Conservation (phyloP, 2,888 invertebrate species). For the Callinectes sapidus region DNA sequence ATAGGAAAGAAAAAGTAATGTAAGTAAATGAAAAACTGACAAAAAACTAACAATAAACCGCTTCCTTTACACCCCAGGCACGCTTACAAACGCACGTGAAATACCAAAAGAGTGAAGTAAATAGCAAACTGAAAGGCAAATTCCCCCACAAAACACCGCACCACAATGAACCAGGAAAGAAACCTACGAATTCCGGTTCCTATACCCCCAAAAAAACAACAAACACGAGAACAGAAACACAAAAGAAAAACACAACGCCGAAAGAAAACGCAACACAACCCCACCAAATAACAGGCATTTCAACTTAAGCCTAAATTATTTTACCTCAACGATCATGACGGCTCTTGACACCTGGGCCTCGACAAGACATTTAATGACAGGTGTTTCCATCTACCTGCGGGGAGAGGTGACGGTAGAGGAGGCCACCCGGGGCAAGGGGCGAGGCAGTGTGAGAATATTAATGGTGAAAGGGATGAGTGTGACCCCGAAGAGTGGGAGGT, state of each 20-base stretch:
- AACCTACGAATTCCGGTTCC: not conserved
- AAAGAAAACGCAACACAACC: not conserved
- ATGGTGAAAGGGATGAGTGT: slow-evolving; percentile 29
- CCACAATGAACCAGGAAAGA: not conserved
- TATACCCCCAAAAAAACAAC: not conserved
- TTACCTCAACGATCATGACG: not conserved
- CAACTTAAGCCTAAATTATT: slow-evolving; percentile 5
- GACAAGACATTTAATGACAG: slow-evolving; percentile 21
- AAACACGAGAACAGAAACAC: not conserved
- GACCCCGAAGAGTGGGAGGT: slow-evolving; percentile 20
- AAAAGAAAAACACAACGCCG: not conserved
- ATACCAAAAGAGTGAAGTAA: not conserved
- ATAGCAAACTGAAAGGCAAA: not conserved
- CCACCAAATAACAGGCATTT: not conserved
- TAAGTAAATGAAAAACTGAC: not conserved
- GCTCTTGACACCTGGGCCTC: not conserved
- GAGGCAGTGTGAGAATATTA: slow-evolving; percentile 22
- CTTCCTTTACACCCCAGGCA: not conserved
- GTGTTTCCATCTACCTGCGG: slow-evolving; percentile 6
- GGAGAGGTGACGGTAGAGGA: slow-evolving; percentile 3
- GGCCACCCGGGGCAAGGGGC: not conserved
- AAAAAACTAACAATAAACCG: not conserved
- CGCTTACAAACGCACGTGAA: not conserved
- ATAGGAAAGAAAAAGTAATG: not conserved
- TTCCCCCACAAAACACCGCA: not conserved